phyloP scores from a whole-genome alignment of 2,797 vertebrate genomes.

The Channallabes apus region DNA sequence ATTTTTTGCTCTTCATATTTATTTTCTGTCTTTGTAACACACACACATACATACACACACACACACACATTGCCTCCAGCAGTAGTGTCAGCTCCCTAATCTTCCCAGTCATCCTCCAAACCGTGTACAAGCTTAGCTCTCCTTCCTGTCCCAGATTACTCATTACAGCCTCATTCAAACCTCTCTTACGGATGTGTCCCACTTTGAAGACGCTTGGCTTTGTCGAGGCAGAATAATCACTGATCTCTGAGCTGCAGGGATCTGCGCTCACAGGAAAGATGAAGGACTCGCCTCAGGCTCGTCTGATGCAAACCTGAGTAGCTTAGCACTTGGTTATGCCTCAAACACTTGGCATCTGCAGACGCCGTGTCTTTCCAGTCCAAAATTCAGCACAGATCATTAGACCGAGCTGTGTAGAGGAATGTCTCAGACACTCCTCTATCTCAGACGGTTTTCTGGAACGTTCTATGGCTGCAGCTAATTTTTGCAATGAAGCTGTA shows the following conservation, averaged over 20 bases:
- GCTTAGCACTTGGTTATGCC: conserved; percentile 34
- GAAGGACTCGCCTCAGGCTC: conserved; percentile 33
- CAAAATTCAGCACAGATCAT: conserved; percentile 41
- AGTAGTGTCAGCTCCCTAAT: conserved; percentile 44
- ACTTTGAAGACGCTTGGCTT: conserved; percentile 49
- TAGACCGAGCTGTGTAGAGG: conserved; percentile 28
- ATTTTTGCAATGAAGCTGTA: background rate
- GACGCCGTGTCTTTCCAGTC: conserved; percentile 12
- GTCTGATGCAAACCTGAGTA: conserved; percentile 45
- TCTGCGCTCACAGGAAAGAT: conserved; percentile 35
- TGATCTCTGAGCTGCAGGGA: conserved; percentile 37
- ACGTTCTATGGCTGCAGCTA: conserved; percentile 15
- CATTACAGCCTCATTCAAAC: conserved; percentile 53
- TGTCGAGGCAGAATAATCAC: conserved; percentile 42
- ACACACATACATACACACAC: conserved; percentile 29
- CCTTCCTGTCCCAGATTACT: conserved; percentile 50
- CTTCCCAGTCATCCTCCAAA: conserved; percentile 47
- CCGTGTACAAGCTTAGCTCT: conserved; percentile 43
- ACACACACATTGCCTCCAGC: conserved; percentile 37
- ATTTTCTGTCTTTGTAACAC: conserved; percentile 26
- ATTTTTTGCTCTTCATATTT: conserved; percentile 42
- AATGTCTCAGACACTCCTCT: conserved; percentile 17
- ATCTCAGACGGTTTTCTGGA: conserved; percentile 1
- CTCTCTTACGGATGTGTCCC: conserved; percentile 43
- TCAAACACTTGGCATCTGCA: conserved; percentile 34